These are phyloP conservation scores for Geotrupes spiniger DNA, from an alignment of 2,888 invertebrate species.

Conservation along the genomic window DNA sequence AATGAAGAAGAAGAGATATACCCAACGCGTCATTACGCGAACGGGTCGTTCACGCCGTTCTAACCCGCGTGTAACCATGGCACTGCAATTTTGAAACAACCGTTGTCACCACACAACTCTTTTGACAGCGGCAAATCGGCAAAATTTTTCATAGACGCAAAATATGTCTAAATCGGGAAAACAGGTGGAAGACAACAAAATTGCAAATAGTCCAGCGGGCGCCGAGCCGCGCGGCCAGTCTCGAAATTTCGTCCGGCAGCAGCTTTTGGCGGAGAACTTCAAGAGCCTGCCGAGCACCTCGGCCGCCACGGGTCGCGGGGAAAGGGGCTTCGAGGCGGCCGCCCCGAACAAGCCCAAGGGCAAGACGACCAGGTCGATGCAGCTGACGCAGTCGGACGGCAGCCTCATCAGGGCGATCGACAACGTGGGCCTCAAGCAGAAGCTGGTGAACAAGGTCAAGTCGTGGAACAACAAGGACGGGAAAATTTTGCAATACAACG, in stretches of 20 bases:
- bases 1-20: too few relatives aligned
- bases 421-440: constrained; percentile 25
- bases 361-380: constrained; percentile 19
- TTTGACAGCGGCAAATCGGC: constrained; percentile 14
- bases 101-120: constrained; percentile 9
- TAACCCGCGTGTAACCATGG: too few relatives aligned
- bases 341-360: constrained; percentile 7
- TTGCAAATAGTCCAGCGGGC: constrained; percentile 20
- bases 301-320: constrained; percentile 10
- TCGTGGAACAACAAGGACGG: constrained; percentile 26
- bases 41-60: too few relatives aligned
- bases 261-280: constrained; percentile 13
- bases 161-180: constrained; percentile 26
- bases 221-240: background rate
- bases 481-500: constrained; percentile 10
- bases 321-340: constrained; percentile 12
- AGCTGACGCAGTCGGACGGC: constrained; percentile 26
- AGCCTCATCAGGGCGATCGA: constrained; percentile 23
- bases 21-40: too few relatives aligned
- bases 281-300: constrained; percentile 13
- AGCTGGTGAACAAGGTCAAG: constrained; percentile 28
- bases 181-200: constrained; percentile 20
- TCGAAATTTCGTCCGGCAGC: background rate
- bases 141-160: constrained; percentile 12
- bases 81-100: constrained; percentile 3